Evolutionary conservation across 2,113 vertebrate genomes (phyloP).

Genomic region (Cebidichthys violaceus): DNA sequence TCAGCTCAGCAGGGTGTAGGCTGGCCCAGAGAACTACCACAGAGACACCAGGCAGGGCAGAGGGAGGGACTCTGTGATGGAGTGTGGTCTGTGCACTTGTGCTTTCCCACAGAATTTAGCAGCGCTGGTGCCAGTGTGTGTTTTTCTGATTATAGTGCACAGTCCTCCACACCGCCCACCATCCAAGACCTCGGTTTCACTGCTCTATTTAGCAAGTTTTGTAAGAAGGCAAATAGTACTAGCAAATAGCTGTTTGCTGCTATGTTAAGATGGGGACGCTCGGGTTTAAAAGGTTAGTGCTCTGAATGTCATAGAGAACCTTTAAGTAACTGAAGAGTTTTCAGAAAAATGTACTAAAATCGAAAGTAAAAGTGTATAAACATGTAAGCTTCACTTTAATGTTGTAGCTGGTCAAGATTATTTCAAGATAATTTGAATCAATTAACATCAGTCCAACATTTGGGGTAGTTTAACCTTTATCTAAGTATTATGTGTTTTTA

Average conservation of each 20-base stretch:
- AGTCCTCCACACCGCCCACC: neutral
- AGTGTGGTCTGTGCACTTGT: constrained; percentile 16
- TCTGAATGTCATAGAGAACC: too few species aligned
- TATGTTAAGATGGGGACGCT: too few species aligned
- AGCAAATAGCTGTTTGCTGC: too few species aligned
- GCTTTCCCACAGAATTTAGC: neutral
- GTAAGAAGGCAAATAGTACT: neutral
- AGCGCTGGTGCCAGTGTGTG: neutral
- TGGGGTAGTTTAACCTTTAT: neutral
- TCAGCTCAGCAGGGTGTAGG: constrained; percentile 57
- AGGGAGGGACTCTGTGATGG: constrained; percentile 17
- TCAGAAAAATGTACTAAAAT: neutral
- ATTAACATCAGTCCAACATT: neutral
- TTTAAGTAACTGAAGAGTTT: neutral
- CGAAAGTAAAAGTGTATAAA: neutral
- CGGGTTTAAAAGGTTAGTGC: too few species aligned
- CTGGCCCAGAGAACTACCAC: constrained; percentile 41
- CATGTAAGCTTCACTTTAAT: neutral
- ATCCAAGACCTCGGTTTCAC: neutral
- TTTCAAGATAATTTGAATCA: neutral
- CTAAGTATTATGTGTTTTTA: neutral
- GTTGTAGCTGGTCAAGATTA: neutral
- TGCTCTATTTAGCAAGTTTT: neutral
- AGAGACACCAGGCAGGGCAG: constrained; percentile 15
- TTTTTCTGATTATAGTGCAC: neutral